Percentiles rank a stretch among this genome's conserved stretches.
Evolutionary conservation across 2,797 vertebrate genomes (phyloP).

Genomic region (Ateles fusciceps): DNA sequence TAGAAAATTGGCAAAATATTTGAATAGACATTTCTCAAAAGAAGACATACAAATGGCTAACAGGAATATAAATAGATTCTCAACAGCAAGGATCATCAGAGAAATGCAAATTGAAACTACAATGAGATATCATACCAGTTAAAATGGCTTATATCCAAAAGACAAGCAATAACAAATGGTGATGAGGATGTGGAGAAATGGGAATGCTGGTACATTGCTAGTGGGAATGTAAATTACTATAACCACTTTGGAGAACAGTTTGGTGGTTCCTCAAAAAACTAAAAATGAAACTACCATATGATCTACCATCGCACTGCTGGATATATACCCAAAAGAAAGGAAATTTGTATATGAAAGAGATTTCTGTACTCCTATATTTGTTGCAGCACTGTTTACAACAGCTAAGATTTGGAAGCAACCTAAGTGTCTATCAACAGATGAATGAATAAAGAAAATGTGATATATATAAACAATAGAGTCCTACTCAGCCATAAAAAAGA

Average conservation of each 20-base stretch:
- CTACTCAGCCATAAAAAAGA: neutral
- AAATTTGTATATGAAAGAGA: neutral
- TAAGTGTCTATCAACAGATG: neutral
- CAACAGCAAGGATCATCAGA: neutral
- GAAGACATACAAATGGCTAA: neutral
- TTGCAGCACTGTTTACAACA: neutral
- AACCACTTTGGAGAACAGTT: neutral
- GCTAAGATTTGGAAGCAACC: neutral
- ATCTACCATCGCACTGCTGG: neutral
- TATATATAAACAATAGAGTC: neutral
- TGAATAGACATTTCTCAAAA: neutral
- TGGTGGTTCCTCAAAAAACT: neutral
- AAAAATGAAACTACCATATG: neutral
- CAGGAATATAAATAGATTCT: neutral
- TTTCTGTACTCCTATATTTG: neutral
- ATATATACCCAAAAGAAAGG: neutral
- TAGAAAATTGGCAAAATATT: neutral
- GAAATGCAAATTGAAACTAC: neutral
- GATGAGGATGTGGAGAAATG: neutral
- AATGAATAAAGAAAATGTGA: neutral
- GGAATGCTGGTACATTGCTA: neutral
- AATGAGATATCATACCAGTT: neutral
- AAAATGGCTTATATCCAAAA: neutral
- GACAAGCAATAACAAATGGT: neutral
- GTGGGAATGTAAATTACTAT: neutral